These are phyloP conservation scores for Drosophila maculinotata DNA, from an alignment of 2,888 invertebrate genomes.

Conservation along the genomic window DNA sequence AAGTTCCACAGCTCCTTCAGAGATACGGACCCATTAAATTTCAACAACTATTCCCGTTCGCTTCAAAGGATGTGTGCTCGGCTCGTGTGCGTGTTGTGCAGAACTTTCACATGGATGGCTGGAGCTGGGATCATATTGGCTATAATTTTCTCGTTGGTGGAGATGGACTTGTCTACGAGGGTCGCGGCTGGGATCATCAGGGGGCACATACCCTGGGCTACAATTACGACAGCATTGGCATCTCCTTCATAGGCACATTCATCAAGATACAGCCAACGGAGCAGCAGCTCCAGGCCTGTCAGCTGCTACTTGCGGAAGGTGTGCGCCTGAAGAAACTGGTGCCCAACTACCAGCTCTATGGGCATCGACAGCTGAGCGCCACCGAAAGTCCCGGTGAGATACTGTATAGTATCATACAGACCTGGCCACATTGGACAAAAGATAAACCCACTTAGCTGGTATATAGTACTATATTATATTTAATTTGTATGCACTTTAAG, in stretches of 20 bases:
- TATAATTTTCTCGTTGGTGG: slow-evolving; percentile 93
- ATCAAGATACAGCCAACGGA: slow-evolving; percentile 86
- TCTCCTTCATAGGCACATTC: slow-evolving; percentile 91
- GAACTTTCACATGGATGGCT: slow-evolving; percentile 88
- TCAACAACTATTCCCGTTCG: background rate
- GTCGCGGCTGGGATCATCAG: slow-evolving; percentile 90
- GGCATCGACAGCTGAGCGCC: slow-evolving; percentile 88
- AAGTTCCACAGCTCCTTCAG: too few species aligned
- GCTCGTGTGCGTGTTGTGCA: slow-evolving; percentile 86
- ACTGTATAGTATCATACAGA: slow-evolving; percentile 88
- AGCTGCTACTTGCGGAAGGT: slow-evolving; percentile 88
- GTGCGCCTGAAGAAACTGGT: slow-evolving; percentile 87
- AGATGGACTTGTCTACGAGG: slow-evolving; percentile 90
- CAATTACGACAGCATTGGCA: slow-evolving; percentile 89
- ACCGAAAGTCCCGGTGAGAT: slow-evolving; percentile 90
- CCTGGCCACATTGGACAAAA: slow-evolving; percentile 88
- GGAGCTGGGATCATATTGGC: slow-evolving; percentile 88
- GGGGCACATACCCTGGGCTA: slow-evolving; percentile 91
- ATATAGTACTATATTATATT: slow-evolving; percentile 1
- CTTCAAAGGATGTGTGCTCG: slow-evolving; percentile 86
- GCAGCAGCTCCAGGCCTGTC: slow-evolving; percentile 87
- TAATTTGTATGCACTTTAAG: slow-evolving; percentile 14
- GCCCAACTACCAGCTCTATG: slow-evolving; percentile 89
- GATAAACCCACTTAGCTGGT: slow-evolving; percentile 12
- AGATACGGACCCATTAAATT: background rate